These are phyloP conservation scores for Plebejus anna DNA, from an alignment of 2,888 invertebrate genomes.

Conservation along the genomic window DNA sequence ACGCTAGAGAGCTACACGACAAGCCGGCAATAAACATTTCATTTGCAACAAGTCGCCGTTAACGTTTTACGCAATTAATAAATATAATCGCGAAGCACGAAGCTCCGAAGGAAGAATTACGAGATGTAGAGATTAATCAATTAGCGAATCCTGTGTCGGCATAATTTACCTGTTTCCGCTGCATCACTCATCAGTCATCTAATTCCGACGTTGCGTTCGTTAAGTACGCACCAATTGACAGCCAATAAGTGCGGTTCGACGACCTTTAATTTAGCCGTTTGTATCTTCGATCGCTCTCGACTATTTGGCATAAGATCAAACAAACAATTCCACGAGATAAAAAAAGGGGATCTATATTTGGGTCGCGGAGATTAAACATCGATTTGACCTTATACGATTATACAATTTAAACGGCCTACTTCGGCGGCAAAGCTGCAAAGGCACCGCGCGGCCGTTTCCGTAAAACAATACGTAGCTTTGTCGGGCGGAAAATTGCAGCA, in stretches of 20 bases:
- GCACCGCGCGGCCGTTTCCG: constrained; percentile 59
- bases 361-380: constrained; percentile 20
- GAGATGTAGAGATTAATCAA: constrained; percentile 44
- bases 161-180: constrained; percentile 66
- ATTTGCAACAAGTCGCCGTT: constrained; percentile 14
- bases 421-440: constrained; percentile 50
- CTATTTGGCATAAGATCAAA: constrained; percentile 19
- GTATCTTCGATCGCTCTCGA: constrained; percentile 4
- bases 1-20: background rate
- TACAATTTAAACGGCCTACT: constrained; percentile 55
- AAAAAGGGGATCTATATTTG: constrained; percentile 9
- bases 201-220: constrained; percentile 49
- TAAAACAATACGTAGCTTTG: constrained; percentile 66
- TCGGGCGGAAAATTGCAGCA: constrained; percentile 71
- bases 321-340: background rate
- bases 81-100: constrained; percentile 1
- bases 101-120: background rate
- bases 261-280: constrained; percentile 32
- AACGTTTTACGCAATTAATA: constrained; percentile 4
- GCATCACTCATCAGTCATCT: constrained; percentile 48
- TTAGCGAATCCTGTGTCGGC: constrained; percentile 47
- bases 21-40: constrained; percentile 1
- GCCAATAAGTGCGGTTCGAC: constrained; percentile 42
- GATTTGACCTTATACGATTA: constrained; percentile 28
- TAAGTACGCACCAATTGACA: constrained; percentile 43